Conservation (phyloP, 2,888 invertebrate species). For the Agrotis exclamationis region DNA sequence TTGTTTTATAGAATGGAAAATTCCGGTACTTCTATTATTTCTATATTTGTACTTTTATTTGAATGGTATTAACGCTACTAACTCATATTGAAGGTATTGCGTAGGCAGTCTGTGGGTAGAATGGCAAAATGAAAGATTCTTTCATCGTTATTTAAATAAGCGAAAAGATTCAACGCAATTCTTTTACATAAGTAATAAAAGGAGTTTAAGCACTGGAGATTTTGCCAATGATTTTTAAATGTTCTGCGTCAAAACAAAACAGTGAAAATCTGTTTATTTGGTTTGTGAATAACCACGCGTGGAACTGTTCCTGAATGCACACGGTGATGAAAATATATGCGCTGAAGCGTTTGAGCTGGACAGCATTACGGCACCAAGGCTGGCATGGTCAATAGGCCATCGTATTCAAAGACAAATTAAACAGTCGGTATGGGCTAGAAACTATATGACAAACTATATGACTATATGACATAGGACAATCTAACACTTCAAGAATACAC, state of each 20-base stretch:
- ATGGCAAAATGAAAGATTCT: constrained; percentile 35
- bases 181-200: constrained; percentile 10
- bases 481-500: too few relatives aligned
- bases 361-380: neutral
- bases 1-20: constrained; percentile 13
- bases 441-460: too few relatives aligned
- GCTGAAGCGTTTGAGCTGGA: neutral
- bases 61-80: constrained; percentile 25
- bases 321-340: neutral
- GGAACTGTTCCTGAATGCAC: neutral
- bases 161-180: constrained; percentile 31
- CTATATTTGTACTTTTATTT: constrained; percentile 26
- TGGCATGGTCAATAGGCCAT: too few relatives aligned
- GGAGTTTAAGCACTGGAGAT: neutral
- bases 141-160: constrained; percentile 35
- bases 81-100: constrained; percentile 34
- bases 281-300: constrained; percentile 3
- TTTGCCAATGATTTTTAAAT: neutral
- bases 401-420: neutral
- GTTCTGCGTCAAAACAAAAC: neutral
- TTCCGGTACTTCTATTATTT: constrained; percentile 9
- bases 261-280: neutral
- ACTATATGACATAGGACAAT: too few relatives aligned
- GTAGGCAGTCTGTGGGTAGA: constrained; percentile 33
- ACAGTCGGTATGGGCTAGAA: neutral